Conservation (phyloP, 2,797 vertebrate species). For the Rhincodon typus region DNA sequence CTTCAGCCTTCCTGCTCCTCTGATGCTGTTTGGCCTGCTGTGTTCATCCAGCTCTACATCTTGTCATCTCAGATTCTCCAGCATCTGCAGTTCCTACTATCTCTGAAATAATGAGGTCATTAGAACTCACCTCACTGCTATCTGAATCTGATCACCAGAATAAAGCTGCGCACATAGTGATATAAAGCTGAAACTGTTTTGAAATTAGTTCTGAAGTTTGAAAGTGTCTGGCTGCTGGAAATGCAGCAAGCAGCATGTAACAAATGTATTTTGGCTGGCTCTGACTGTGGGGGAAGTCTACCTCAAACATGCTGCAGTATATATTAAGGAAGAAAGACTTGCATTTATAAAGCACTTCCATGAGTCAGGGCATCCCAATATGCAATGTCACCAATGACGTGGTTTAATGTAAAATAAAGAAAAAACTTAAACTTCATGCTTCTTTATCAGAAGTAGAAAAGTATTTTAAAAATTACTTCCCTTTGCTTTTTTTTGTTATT, state of each 20-base stretch:
- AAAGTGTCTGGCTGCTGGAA: not conserved
- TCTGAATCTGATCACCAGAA: not conserved
- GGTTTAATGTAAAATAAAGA: not conserved
- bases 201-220: not conserved
- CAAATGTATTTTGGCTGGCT: not conserved
- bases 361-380: not conserved
- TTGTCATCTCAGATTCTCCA: too few relatives aligned
- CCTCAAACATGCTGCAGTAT: not conserved
- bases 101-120: not conserved
- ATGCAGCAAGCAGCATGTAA: not conserved
- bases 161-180: not conserved
- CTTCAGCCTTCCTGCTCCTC: too few relatives aligned
- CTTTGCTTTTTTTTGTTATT: not conserved
- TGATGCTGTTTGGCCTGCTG: too few relatives aligned
- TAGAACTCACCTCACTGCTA: not conserved
- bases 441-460: not conserved
- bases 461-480: not conserved
- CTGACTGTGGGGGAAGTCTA: not conserved
- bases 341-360: not conserved
- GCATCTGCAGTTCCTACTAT: too few relatives aligned
- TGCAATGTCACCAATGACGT: not conserved
- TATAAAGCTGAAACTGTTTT: not conserved
- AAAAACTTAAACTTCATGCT: not conserved
- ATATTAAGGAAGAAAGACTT: not conserved
- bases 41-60: too few relatives aligned